These are phyloP conservation scores for Drosophila bocki DNA, from an alignment of 1,140 invertebrate genomes.

Conservation along the genomic window DNA sequence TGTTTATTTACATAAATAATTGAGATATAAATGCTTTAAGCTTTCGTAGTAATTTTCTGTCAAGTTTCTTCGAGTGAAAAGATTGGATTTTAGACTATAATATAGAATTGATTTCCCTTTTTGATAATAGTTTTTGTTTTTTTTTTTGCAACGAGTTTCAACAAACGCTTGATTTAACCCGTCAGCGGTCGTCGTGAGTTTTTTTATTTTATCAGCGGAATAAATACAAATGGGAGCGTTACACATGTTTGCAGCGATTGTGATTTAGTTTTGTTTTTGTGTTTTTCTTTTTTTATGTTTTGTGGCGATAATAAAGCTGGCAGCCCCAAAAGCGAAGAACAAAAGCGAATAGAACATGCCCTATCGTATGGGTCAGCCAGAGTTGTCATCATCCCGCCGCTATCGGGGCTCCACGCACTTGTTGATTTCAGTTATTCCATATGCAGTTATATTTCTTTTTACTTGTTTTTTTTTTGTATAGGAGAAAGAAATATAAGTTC, in stretches of 20 bases:
- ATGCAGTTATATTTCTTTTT: not conserved
- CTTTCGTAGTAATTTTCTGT: not conserved
- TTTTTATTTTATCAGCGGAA: constrained; percentile 30
- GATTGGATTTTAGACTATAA: not conserved
- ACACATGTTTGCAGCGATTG: constrained; percentile 43
- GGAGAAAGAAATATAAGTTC: not conserved
- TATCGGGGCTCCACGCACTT: constrained; percentile 58
- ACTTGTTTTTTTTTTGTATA: not conserved
- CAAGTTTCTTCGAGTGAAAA: not conserved
- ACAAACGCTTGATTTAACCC: constrained; percentile 26
- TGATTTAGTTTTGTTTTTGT: constrained; percentile 17
- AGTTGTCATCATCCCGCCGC: constrained; percentile 14
- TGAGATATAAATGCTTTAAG: not conserved
- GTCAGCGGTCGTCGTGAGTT: constrained; percentile 9
- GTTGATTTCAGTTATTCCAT: constrained; percentile 41
- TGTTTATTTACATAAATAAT: not conserved
- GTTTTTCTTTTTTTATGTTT: constrained; percentile 5
- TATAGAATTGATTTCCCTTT: constrained; percentile 14
- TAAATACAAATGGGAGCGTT: constrained; percentile 34
- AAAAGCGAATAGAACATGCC: constrained; percentile 26
- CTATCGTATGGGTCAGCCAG: constrained; percentile 27
- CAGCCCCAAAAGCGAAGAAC: constrained; percentile 1
- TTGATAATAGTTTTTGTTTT: not conserved
- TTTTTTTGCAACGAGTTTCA: constrained; percentile 1
- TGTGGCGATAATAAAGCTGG: constrained; percentile 29